phyloP scores from a whole-genome alignment of 2,888 invertebrate genomes.

The Mesoligia furuncula region DNA sequence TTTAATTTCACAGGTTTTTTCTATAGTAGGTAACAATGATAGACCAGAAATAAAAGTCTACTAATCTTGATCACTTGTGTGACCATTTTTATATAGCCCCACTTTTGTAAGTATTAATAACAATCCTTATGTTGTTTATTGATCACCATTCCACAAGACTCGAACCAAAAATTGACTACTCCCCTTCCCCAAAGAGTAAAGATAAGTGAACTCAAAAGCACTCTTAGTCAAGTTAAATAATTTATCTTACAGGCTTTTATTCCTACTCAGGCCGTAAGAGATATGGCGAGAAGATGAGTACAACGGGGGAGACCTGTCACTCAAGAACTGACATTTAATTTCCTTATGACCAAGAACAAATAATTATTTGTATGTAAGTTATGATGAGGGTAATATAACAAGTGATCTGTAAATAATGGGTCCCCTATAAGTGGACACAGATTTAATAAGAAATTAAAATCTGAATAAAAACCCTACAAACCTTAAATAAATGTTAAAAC shows the following conservation, averaged over 20 bases:
- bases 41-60: not conserved
- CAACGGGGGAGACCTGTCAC: slow-evolving; percentile 45
- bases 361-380: slow-evolving; percentile 37
- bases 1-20: not conserved
- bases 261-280: slow-evolving; percentile 52
- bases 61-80: not conserved
- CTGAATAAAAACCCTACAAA: not conserved
- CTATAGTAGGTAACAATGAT: too few relatives aligned
- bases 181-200: slow-evolving; percentile 64
- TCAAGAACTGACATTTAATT: slow-evolving; percentile 60
- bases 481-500: not conserved
- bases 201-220: slow-evolving; percentile 68
- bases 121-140: not conserved
- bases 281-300: slow-evolving; percentile 57
- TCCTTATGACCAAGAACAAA: slow-evolving; percentile 47
- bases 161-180: slow-evolving; percentile 22
- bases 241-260: slow-evolving; percentile 66
- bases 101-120: not conserved
- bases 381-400: slow-evolving; percentile 37
- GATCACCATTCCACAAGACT: not conserved
- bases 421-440: not conserved
- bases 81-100: not conserved
- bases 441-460: not conserved
- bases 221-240: slow-evolving; percentile 66
- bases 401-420: slow-evolving; percentile 5